Base-by-base conservation (phyloP, 2,113 vertebrate genomes). In the Paramisgurnus dabryanus region DNA sequence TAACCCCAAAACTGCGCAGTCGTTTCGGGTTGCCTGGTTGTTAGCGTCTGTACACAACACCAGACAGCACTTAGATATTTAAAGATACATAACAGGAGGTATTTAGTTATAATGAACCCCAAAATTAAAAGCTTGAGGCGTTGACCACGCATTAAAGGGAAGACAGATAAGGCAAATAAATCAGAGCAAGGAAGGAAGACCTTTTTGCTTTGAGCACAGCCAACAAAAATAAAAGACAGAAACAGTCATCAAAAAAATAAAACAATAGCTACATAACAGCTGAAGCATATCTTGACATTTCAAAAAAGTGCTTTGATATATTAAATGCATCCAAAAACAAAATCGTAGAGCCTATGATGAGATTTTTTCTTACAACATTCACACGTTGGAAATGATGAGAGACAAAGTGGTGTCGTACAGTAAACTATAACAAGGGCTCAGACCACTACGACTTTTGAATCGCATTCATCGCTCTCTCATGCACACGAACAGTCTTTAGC, bases 221-320 rank as follows among this genome's bases (percentile, higher is more conserved):
- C 84, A 69, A 82, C 43, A 82, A 73, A 61, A 85, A 87, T 80
- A 80, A 85, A 69, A 85, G 84, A 39, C 67, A 67, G 79, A 64
- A 84, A 89, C 75, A 85, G 82, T 89, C 86, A 87, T 83, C 80
- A 88, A 88, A 90, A 84, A 84, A 88, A 79, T 22, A 22, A 22
- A 22, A 22, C 22, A 89, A 88, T 61, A 84, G 91, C 90, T 92
- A 93, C 91, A 93, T 88, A 88, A 90, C 83, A 92, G 90, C 91
- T 91, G 86, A 88, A 91, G 91, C 88, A 88, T 87, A 67, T 84
- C 34, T 67, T 71, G 18, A 71, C 88, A 86, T 89, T 90, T 89
- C 86, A 53, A 76, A 73, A 87, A 90, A 89, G 84, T 90, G 89
- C 90, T 83, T 91, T 86, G 67, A 82, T 78, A 82, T 77, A 85